Conservation (phyloP, 53 echinoderm and acorn worm genomes). For the Actinopyga echinites region DNA sequence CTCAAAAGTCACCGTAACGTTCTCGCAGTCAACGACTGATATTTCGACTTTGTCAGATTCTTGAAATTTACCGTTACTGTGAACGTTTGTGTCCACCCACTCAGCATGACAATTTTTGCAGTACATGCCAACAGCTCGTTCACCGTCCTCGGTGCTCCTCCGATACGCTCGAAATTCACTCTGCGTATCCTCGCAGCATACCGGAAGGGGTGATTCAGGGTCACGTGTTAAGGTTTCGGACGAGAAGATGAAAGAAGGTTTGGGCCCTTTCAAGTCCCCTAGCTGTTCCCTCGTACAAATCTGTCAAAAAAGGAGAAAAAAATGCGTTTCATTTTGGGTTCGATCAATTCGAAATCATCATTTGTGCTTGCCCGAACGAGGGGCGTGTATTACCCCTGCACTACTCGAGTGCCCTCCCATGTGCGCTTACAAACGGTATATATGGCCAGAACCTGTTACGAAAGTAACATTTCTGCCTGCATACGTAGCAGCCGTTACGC, state of each 20-base stretch:
- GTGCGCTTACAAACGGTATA: too few species aligned
- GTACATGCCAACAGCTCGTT: conserved; percentile 2
- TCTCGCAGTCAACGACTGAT: neutral
- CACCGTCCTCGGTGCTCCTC: neutral
- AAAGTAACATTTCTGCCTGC: too few species aligned
- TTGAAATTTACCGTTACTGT: neutral
- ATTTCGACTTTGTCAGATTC: neutral
- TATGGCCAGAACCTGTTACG: too few species aligned
- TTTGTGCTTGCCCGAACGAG: too few species aligned
- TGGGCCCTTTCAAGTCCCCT: neutral
- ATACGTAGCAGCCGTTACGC: too few species aligned
- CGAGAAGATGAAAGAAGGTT: conserved; percentile 1
- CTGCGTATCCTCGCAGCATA: neutral
- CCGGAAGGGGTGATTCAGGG: neutral
- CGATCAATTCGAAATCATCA: too few species aligned
- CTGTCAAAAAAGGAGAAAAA: neutral
- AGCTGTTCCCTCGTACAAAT: neutral
- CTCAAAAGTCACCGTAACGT: neutral
- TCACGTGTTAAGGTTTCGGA: neutral
- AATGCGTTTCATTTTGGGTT: too few species aligned
- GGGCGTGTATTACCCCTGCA: too few species aligned
- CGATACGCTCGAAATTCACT: neutral
- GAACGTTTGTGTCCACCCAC: neutral
- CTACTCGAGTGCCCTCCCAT: too few species aligned
- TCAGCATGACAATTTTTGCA: conserved; percentile 29